Base-by-base conservation (phyloP, 1,140 invertebrate genomes). In the Macrobrachium rosenbergii region DNA sequence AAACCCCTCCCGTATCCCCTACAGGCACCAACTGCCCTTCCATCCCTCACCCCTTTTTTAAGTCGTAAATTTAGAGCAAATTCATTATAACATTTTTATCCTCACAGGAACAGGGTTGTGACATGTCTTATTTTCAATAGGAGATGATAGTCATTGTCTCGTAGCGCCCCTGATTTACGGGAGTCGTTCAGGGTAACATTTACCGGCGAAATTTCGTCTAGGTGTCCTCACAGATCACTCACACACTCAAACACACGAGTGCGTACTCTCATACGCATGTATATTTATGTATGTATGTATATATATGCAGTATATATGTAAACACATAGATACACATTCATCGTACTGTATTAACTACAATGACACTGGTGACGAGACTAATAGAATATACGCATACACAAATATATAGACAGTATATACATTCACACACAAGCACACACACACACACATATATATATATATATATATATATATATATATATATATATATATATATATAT, bases 401-500 rank as follows among this genome's bases (percentile, higher is more conserved):
- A 37, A 37, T 37, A 37, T 37, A 37, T 37, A 3, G 28, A 37
- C 28, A 37, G 28, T 37, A 37, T 37, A 37, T 37, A 63, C 5
- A 63, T n/a, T n/a, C n/a, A n/a, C n/a, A n/a, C n/a, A n/a, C n/a
- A n/a, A n/a, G n/a, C n/a, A n/a, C n/a, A n/a, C n/a, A n/a, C n/a
- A n/a, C n/a, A n/a, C n/a, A n/a, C n/a, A 63, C 11, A 64, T 64
- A 64, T 11, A 64, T 11, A 64, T 5, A 19, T 64, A 17, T 63
- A 63, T 63, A 63, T 2, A 63, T 64, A 64, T 64, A 64, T 6
- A 64, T 67, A 67, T 67, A 67, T 67, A 67, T 17, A 67, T 17
- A 67, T 17, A 67, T 67, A 67, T 67, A 67, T 67, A 67, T 67
- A 19, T 67, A 67, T n/a, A 67, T 52, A 52, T 52, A 52, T 52